phyloP scores from a whole-genome alignment of 2,888 invertebrate genomes.

The Agrotis ipsilon region DNA sequence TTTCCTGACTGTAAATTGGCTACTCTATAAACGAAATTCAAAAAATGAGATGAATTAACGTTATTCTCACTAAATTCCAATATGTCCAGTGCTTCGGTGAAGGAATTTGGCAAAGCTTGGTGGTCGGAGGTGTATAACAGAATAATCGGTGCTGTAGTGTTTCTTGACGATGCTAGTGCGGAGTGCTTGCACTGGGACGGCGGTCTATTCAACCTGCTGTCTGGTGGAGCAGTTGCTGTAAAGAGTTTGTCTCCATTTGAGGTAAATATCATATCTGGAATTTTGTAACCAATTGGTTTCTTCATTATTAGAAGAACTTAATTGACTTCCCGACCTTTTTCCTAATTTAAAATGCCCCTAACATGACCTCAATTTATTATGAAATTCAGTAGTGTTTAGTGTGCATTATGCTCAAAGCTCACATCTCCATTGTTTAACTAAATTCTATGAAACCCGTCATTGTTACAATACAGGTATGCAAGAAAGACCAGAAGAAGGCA shows the following conservation, averaged over 20 bases:
- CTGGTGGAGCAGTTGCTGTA: constrained; percentile 92
- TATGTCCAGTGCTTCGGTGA: constrained; percentile 77
- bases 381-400: background rate
- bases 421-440: constrained; percentile 1
- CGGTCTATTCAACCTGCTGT: constrained; percentile 91
- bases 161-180: constrained; percentile 92
- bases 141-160: constrained; percentile 92
- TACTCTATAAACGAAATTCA: background rate
- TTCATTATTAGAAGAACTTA: background rate
- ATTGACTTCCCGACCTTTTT: background rate
- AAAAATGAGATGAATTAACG: constrained; percentile 12
- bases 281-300: background rate
- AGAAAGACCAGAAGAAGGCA: constrained; percentile 82
- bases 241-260: constrained; percentile 93
- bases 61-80: constrained; percentile 5
- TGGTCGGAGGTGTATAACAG: constrained; percentile 92
- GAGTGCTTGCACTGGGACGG: constrained; percentile 94
- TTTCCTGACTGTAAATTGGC: background rate
- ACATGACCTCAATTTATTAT: background rate
- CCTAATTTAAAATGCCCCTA: background rate
- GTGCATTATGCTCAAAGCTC: too few relatives aligned
- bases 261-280: constrained; percentile 74
- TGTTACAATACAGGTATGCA: constrained; percentile 74
- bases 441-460: background rate
- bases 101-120: constrained; percentile 88